These are phyloP conservation scores for Platyscapa corneri DNA, from an alignment of 1,140 invertebrate species.

Conservation along the genomic window DNA sequence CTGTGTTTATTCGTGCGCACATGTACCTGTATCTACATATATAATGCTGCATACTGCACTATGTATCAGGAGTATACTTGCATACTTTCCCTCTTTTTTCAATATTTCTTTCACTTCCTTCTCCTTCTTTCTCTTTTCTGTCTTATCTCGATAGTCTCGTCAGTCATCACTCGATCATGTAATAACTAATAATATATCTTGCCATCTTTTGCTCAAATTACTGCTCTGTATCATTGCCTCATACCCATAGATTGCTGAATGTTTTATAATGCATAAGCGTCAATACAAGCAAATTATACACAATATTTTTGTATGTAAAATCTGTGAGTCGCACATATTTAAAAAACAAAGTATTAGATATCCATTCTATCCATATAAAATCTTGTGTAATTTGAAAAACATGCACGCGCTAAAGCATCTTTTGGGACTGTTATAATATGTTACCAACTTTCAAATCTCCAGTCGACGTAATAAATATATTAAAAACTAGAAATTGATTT, in stretches of 20 bases:
- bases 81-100: not conserved
- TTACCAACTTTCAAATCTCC: constrained; percentile 3
- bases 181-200: constrained; percentile 29
- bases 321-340: not conserved
- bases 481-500: not conserved
- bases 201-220: constrained; percentile 19
- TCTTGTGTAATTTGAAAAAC: not conserved
- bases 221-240: constrained; percentile 23
- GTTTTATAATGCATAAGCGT: not conserved
- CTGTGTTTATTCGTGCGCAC: not conserved
- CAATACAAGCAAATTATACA: not conserved
- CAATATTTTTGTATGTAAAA: not conserved
- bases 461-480: not conserved
- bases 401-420: not conserved
- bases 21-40: not conserved
- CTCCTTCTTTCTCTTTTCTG: constrained; percentile 3
- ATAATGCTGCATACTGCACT: not conserved
- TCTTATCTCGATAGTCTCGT: not conserved
- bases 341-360: constrained; percentile 10
- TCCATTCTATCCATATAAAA: not conserved
- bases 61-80: not conserved
- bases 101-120: not conserved
- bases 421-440: not conserved
- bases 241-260: constrained; percentile 18
- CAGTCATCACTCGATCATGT: constrained; percentile 20